Base-by-base conservation (phyloP, 2,797 vertebrate genomes). In the Monodelphis domestica region DNA sequence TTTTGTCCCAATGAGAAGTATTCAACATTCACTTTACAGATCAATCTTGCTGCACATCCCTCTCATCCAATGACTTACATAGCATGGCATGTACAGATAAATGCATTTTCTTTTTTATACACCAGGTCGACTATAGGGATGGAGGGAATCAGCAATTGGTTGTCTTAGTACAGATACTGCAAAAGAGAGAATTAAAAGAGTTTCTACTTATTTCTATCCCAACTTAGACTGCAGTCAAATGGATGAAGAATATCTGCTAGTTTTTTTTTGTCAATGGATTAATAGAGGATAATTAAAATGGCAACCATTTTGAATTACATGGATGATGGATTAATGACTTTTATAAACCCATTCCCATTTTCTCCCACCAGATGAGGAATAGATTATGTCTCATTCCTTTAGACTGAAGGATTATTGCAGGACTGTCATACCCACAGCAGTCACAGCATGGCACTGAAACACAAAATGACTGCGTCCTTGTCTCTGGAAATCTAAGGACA, bases 391-490 rank as follows among this genome's bases (percentile, higher is more conserved):
- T 63, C 45, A 15, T 12, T 50, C 21, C 5, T 28, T n/a, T 2
- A 54, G 57, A 53, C 38, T 0, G 0, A 57, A 88, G 28, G n/a
- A 53, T 17, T 0, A 45, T 29, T 53, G 38, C 10, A 3, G 5
- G 17, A 53, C 45, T 45, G 88, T 55, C n/a, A 92, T 95, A 50
- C 91, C n/a, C 5, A 0, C 0, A 0, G 0, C 0, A 0, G n/a
- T 95, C 97, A 95, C 95, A 94, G 7, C 96, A 56, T 95, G 96
- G 95, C 92, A 5, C 89, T 70, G 26, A 53, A 96, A 54, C 87
- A 52, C 29, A 94, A 87, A 95, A 24, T 63, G 93, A 94, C 53
- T 5, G 1, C 7, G 3, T 57, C 52, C 26, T 78, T 30, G 5
- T 38, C 33, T 55, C 21, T 54, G 15, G 5, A 11, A 54, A 17